These are phyloP conservation scores for Dynastes grantii DNA, from an alignment of 2,888 invertebrate genomes.

Conservation along the genomic window DNA sequence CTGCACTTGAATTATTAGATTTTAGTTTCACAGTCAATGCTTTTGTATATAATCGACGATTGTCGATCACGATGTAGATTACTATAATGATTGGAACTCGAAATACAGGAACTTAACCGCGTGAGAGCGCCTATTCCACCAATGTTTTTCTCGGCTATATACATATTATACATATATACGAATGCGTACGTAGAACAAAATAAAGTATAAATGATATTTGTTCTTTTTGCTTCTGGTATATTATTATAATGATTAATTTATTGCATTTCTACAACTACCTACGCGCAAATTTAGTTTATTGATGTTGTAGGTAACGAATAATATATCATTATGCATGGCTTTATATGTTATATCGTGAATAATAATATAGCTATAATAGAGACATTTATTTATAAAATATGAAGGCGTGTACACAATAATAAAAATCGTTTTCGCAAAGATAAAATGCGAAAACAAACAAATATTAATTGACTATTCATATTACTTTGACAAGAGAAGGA, in stretches of 20 bases:
- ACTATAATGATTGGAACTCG: constrained; percentile 55
- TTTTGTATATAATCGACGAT: constrained; percentile 56
- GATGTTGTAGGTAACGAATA: constrained; percentile 5
- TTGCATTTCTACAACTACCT: constrained; percentile 23
- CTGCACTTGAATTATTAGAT: constrained; percentile 50
- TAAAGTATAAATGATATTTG: not conserved
- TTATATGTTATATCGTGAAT: constrained; percentile 2
- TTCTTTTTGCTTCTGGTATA: not conserved
- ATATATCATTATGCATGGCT: constrained; percentile 10
- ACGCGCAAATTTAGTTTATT: constrained; percentile 11
- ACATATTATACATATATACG: not conserved
- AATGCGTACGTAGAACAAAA: not conserved
- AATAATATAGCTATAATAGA: not conserved
- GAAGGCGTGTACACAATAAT: not conserved
- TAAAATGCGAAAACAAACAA: too few species aligned
- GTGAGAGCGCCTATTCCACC: constrained; percentile 46
- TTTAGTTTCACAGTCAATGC: constrained; percentile 54
- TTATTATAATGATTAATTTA: constrained; percentile 32
- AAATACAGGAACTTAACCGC: constrained; percentile 53
- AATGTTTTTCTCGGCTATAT: constrained; percentile 13
- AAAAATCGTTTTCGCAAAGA: too few species aligned
- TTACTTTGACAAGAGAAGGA: too few species aligned
- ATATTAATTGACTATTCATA: too few species aligned
- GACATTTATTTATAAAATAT: constrained; percentile 10
- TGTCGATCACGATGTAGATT: constrained; percentile 58